Base-by-base conservation (phyloP, 30 jellyfish, hydroid and myxozoan species). In the Turritopsis rubra region DNA sequence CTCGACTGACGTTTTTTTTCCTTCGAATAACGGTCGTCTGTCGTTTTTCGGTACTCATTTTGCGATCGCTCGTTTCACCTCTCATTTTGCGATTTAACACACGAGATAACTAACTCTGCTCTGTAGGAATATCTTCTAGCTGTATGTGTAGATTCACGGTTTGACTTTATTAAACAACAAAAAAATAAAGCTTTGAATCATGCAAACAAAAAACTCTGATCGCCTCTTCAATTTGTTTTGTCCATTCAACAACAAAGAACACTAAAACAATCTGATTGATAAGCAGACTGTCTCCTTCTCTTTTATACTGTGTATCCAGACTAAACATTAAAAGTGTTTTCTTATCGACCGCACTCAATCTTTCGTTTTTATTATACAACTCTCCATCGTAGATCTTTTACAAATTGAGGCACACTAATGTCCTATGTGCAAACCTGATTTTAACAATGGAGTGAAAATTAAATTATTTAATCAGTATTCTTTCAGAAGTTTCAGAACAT, bases 11-110 rank as follows among this genome's bases (percentile, higher is more conserved):
- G n/a, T 80, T 80, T 52, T 80, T 80, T 1, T 65, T 53, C 54
- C 87, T 80, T 53, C 87, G 81, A 20, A 80, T 53, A 19, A 80
- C 87, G 27, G 72, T 77, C 0, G 71, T 77, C 8, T 68, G 77
- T 27, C 77, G 28, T 22, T 68, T 68, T 68, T 68, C 77, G 9
- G 77, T 68, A 27, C 30, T 68, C 77, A 27, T 7, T 68, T 68
- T 68, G 0, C 77, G 77, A 23, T 68, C 77, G 31, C 30, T 23
- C 21, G 28, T 23, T 68, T 68, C 77, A 1, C 77, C 77, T 68
- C 30, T 68, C 77, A 68, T 68, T 19, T 68, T 27, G 77, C 19
- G 17, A 19, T 27, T 68, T 7, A 23, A 13, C 5, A n/a, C n/a
- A n/a, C n/a, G n/a, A n/a, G n/a, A n/a, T n/a, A n/a, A n/a, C n/a